Evolutionary conservation across 2,888 invertebrate genomes (phyloP), one percentile per base, ranked within the genome.

Genomic region (Anthophora plumipes): DNA sequence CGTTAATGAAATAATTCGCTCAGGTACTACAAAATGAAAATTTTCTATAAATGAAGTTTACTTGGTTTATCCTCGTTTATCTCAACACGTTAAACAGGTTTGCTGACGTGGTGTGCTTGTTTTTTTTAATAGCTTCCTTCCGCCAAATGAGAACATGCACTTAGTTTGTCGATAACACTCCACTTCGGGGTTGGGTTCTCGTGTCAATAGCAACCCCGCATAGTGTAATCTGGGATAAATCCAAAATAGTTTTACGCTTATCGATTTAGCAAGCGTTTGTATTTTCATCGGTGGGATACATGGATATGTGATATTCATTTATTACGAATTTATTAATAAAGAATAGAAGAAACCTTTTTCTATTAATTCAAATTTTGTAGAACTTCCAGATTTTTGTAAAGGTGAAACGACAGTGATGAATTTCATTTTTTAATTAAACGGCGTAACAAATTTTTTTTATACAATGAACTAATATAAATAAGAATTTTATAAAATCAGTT

Each of bases 111-210:
- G 43, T 54, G 50, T 52, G 59, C 54, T 69, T 52, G 46, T 59
- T 54, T 43, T 68, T 70, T 75, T 61, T 70, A 61, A 61, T 70
- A 60, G 43, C 22, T 70, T 70, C 61, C 48, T 70, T 22, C 46
- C 54, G 46, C 22, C 52, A 55, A 70, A 60, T 25, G 70, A 61
- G 60, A 54, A 75, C 74, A 14, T 75, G 74, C 74, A 54, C 50
- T 74, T 69, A 60, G 63, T 63, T 75, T 75, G 74, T 75, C 74
- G 70, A 75, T 75, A 75, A 75, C 70, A 61, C 70, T 61, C 70
- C 60, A 54, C 54, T 61, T n/a, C 60, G 25, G 14, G 22, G 31
- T 69, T 54, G 46, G 52, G 5, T n/a, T 60, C 54, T 31, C 39
- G 61, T 60, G 70, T 48, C 74, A 75, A 61, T 70, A 70, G n/a